A percentile compares a stretch with the other conserved stretches of the same genome.
Evolutionary conservation across 2,113 vertebrate genomes (phyloP).

Genomic region (Ceuthmochares aereus): DNA sequence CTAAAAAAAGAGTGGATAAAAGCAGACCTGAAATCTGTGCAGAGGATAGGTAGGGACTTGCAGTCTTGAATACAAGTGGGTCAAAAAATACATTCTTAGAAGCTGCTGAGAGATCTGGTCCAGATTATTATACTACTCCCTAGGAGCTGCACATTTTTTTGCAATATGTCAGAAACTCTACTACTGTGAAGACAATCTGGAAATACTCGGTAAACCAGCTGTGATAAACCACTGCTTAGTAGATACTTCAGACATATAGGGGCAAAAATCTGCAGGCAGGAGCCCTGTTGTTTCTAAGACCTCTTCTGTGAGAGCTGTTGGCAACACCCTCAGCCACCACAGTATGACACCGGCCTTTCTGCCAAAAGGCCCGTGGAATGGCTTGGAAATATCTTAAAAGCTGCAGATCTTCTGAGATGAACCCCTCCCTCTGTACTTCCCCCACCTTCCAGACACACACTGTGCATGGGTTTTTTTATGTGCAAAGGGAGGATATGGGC

Average conservation of each 20-base stretch:
- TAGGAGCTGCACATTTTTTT: slow-evolving; percentile 11
- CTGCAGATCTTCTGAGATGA: not conserved
- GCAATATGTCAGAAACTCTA: slow-evolving; percentile 16
- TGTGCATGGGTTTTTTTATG: not conserved
- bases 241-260: not conserved
- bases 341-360: fast-evolving
- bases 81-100: slow-evolving; percentile 33
- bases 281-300: not conserved
- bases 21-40: slow-evolving; percentile 29
- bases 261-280: not conserved
- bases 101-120: not conserved
- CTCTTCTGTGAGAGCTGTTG: slow-evolving; percentile 17
- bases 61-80: not conserved
- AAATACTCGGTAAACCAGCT: slow-evolving; percentile 35
- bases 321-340: not conserved
- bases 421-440: not conserved
- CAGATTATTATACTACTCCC: not conserved
- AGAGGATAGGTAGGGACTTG: not conserved
- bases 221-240: slow-evolving; percentile 13
- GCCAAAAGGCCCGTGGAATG: not conserved
- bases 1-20: slow-evolving; percentile 42
- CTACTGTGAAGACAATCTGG: not conserved
- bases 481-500: not conserved
- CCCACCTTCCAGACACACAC: not conserved
- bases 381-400: slow-evolving; percentile 8